Evolutionary conservation across 1,140 invertebrate genomes (phyloP).

Genomic region (Papilio dardanus): DNA sequence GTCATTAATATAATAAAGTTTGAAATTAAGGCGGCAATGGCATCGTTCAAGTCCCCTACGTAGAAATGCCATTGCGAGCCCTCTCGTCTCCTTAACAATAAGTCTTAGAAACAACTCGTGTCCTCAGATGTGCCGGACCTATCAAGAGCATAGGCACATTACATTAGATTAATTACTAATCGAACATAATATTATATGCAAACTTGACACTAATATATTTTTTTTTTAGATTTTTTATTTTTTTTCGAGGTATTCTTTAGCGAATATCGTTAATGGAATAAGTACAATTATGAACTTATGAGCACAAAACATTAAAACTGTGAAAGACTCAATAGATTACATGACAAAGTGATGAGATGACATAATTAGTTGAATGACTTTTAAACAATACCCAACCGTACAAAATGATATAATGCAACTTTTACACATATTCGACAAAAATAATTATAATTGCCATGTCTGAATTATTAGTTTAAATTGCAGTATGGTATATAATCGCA

Average conservation of each 20-base stretch:
- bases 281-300: constrained; percentile 80
- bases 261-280: constrained; percentile 80
- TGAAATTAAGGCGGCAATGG: constrained; percentile 38
- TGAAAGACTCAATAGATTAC: constrained; percentile 54
- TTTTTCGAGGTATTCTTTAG: constrained; percentile 76
- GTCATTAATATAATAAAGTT: constrained; percentile 27
- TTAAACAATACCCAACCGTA: constrained; percentile 71
- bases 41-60: constrained; percentile 51
- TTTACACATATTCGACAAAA: constrained; percentile 47
- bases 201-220: constrained; percentile 68
- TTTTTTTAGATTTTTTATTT: constrained; percentile 70
- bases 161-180: constrained; percentile 78
- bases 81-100: constrained; percentile 49
- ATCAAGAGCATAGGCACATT: constrained; percentile 79
- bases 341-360: constrained; percentile 62
- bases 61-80: constrained; percentile 50
- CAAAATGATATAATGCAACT: constrained; percentile 52
- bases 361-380: constrained; percentile 69
- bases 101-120: constrained; percentile 53
- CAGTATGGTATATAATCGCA: constrained; percentile 39
- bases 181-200: constrained; percentile 81
- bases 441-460: constrained; percentile 43
- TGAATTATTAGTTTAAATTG: constrained; percentile 47
- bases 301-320: constrained; percentile 64
- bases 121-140: constrained; percentile 64